Evolutionary conservation across 2,888 invertebrate genomes (phyloP).

Genomic region (Tillus elongatus): DNA sequence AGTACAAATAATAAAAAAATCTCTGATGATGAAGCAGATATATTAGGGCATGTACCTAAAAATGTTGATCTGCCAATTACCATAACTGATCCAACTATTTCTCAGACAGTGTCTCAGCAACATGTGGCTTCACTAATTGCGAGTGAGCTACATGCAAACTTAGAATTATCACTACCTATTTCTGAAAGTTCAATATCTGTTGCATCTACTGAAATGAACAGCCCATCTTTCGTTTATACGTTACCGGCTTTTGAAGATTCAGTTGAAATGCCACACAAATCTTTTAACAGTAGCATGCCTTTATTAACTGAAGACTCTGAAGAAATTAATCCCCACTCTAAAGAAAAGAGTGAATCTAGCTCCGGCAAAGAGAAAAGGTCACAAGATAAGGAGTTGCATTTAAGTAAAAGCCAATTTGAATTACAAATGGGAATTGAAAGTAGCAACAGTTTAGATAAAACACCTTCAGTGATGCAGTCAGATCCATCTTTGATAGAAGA

Average conservation of each 20-base stretch:
- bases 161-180: conserved; percentile 63
- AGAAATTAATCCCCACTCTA: no score
- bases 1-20: conserved; percentile 42
- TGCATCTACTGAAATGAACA: conserved; percentile 35
- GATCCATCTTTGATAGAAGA: conserved; percentile 26
- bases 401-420: no score
- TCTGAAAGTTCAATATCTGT: conserved; percentile 55
- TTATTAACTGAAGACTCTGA: conserved; percentile 49
- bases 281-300: conserved; percentile 48
- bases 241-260: conserved; percentile 36
- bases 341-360: no score
- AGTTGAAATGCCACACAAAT: conserved; percentile 37
- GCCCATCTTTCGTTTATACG: conserved; percentile 36
- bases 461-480: no score
- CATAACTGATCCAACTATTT: conserved; percentile 66
- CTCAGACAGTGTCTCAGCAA: conserved; percentile 44
- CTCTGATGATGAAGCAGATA: conserved; percentile 33
- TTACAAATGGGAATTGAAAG: no score
- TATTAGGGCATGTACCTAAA: conserved; percentile 48
- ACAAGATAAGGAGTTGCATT: not conserved
- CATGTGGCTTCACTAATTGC: conserved; percentile 33
- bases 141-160: conserved; percentile 31
- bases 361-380: conserved; percentile 4
- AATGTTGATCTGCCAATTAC: conserved; percentile 68
- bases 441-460: no score